Conservation (phyloP, 2,797 vertebrate species). For the Poeciliopsis paucimaculata region DNA sequence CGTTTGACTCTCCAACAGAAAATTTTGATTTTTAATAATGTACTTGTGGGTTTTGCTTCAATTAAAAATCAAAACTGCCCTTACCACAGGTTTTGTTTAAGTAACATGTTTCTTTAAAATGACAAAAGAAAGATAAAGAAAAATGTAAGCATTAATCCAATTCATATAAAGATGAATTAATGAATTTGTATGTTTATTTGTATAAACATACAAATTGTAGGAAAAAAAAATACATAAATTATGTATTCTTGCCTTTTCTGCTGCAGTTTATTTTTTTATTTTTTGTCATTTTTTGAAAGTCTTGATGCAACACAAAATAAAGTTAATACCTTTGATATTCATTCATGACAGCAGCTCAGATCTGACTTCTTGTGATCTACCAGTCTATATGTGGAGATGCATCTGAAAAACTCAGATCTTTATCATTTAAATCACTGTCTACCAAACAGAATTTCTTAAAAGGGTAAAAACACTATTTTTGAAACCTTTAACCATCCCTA, state of each 20-base stretch:
- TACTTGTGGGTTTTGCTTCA: not conserved
- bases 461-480: not conserved
- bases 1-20: not conserved
- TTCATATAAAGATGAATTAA: not conserved
- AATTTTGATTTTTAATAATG: not conserved
- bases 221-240: too few species aligned
- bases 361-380: not conserved
- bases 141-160: not conserved
- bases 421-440: not conserved
- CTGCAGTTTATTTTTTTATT: not conserved
- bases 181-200: too few species aligned
- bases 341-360: not conserved
- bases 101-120: not conserved
- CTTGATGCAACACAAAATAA: not conserved
- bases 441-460: not conserved
- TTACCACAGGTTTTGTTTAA: not conserved
- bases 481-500: not conserved
- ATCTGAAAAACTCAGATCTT: not conserved
- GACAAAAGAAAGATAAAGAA: not conserved
- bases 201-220: not conserved
- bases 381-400: too few species aligned
- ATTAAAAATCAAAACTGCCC: not conserved
- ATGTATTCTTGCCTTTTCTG: not conserved
- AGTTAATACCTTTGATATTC: not conserved
- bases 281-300: not conserved